Evolutionary conservation across 2,797 vertebrate genomes (phyloP), one percentile per base, ranked within the genome.

Genomic region (Acanthopagrus latus): DNA sequence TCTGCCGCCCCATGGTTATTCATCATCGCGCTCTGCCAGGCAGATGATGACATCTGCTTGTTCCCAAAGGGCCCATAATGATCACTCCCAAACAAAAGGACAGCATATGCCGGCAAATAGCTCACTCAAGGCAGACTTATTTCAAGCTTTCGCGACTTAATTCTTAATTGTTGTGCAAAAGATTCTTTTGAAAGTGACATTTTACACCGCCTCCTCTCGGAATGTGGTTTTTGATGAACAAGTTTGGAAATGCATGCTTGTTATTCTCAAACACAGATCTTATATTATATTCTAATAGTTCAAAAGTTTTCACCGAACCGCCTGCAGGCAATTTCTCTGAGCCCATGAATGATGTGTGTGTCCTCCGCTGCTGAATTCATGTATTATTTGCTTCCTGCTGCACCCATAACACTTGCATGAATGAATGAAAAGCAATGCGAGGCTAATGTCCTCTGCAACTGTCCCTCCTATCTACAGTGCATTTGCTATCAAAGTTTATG

Each of bases 31-130:
- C 85, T 90, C 85, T 90, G 87, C 87, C 83, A 87, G 92, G 89
- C 90, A 89, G 83, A 93, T 92, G 91, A 91, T 93, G 91, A 83
- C 89, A 92, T 91, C 91, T 91, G 88, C 86, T 90, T 74, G 69
- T 89, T 91, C 91, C 90, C 91, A 81, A 82, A 81, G 82, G 93
- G 75, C 84, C 78, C 83, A 85, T 90, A 89, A 91, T 92, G 81
- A 91, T 91, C 82, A 80, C 85, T 88, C 62, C 80, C 82, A 88
- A 91, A 93, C 91, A 88, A 92, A 93, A 89, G 88, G 85, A 88
- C 88, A 82, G 68, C 93, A 89, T 90, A 88, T 83, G 90, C 86
- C 44, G 29, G 73, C 77, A 92, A 92, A 94, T 86, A 82, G 84
- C 86, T 86, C 86, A 84, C 83, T 91, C 86, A 82, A 84, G 74